Conservation (phyloP, 2,797 vertebrate genomes). For the Babyrousa celebensis region DNA sequence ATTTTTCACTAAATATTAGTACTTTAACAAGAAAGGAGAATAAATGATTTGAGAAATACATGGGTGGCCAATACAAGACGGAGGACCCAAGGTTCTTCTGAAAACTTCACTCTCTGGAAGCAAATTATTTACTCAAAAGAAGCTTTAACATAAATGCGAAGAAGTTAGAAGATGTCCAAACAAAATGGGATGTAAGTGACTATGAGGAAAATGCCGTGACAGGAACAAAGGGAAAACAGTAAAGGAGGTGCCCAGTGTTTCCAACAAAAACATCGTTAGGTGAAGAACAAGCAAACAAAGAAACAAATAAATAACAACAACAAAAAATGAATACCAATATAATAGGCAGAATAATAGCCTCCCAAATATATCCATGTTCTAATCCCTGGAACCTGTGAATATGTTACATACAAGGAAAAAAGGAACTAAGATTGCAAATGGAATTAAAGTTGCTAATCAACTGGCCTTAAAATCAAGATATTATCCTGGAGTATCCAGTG, state of each 20-base stretch:
- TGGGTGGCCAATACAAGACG: neutral
- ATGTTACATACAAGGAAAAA: neutral
- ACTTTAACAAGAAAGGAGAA: neutral
- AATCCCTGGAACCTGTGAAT: neutral
- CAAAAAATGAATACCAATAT: neutral
- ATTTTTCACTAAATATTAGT: neutral
- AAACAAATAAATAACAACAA: neutral
- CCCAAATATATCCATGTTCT: neutral
- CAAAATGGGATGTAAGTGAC: neutral
- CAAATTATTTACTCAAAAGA: neutral
- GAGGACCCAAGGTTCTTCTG: neutral
- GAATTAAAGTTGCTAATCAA: neutral
- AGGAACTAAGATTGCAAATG: neutral
- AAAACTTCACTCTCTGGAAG: neutral
- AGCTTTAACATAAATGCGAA: neutral
- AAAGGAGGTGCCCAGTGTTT: neutral
- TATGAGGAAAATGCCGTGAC: neutral
- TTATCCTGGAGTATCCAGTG: neutral
- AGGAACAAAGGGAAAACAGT: neutral
- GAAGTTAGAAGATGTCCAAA: neutral
- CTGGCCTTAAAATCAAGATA: neutral
- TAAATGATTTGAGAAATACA: neutral
- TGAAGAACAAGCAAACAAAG: neutral
- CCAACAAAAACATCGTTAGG: neutral
- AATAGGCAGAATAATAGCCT: neutral